Conservation (phyloP, 2,113 vertebrate genomes). For the Pantherophis guttatus region DNA sequence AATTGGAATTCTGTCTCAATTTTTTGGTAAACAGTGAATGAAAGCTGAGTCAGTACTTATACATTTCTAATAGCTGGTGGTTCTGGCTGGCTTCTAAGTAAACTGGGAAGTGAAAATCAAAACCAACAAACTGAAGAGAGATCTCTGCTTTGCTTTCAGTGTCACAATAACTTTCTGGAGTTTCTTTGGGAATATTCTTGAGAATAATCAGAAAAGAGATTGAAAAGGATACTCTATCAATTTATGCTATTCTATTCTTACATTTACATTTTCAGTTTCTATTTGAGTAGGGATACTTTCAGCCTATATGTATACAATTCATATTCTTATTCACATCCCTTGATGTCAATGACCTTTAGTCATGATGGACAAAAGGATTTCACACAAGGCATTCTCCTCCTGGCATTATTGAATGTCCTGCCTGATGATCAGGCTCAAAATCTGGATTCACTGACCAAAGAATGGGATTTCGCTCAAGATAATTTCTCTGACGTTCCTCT, state of each 20-base stretch:
- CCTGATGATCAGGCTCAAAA: background rate
- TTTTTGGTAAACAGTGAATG: background rate
- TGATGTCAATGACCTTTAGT: background rate
- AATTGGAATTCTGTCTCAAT: background rate
- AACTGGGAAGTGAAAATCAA: constrained; percentile 8
- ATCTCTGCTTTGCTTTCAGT: background rate
- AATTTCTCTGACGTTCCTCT: background rate
- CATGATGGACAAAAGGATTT: background rate
- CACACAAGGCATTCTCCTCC: background rate
- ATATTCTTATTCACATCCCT: background rate
- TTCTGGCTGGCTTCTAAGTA: background rate
- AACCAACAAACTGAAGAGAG: background rate
- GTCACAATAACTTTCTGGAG: background rate
- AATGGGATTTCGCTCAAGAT: background rate
- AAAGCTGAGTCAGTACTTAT: background rate
- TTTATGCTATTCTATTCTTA: background rate
- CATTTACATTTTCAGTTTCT: background rate
- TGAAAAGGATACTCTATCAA: background rate
- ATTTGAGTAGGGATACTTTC: background rate
- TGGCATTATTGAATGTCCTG: background rate
- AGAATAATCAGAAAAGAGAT: background rate
- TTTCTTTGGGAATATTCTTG: background rate
- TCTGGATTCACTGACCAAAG: background rate
- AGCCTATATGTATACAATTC: background rate
- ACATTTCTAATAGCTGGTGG: fast-evolving